A percentile compares a stretch with the other conserved stretches of the same genome.
Conservation (phyloP, 2,113 vertebrate genomes). For the Xenopus laevis region DNA sequence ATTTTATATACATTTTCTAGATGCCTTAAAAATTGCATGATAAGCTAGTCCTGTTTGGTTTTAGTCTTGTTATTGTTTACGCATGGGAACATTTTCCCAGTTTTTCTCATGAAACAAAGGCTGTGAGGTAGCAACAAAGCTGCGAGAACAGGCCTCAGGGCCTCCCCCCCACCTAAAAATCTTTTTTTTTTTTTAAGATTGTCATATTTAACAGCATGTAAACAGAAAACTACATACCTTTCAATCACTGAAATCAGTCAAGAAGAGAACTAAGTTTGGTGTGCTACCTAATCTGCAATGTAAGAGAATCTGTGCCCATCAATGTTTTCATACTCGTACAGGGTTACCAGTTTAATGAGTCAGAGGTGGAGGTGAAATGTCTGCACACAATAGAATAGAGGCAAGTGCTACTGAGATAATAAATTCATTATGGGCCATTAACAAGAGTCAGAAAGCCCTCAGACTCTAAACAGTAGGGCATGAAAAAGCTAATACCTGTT, state of each 20-base stretch:
- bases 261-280: constrained; percentile 55
- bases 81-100: constrained; percentile 88
- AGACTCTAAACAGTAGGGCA: constrained; percentile 99
- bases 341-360: constrained; percentile 69
- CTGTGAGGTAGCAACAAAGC: constrained; percentile 64
- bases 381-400: constrained; percentile 78
- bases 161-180: constrained; percentile 53
- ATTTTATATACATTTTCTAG: constrained; percentile 87
- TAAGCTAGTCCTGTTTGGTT: constrained; percentile 86
- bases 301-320: constrained; percentile 65
- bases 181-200: constrained; percentile 57
- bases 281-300: constrained; percentile 68
- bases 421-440: constrained; percentile 91
- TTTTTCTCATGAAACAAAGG: constrained; percentile 77
- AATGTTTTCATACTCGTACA: constrained; percentile 65
- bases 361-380: constrained; percentile 60
- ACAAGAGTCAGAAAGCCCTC: constrained; percentile 89
- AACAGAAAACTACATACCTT: constrained; percentile 55
- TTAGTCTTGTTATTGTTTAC: constrained; percentile 85
- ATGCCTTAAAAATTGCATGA: constrained; percentile 99
- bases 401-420: constrained; percentile 96
- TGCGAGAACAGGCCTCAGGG: constrained; percentile 62
- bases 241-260: constrained; percentile 66
- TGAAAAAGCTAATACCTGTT: constrained; percentile 60
- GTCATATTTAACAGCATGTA: constrained; percentile 65